Percentiles rank a stretch among this genome's conserved stretches.
Evolutionary conservation across 2,888 invertebrate genomes (phyloP).

Genomic region (Boloria euphrosyne): DNA sequence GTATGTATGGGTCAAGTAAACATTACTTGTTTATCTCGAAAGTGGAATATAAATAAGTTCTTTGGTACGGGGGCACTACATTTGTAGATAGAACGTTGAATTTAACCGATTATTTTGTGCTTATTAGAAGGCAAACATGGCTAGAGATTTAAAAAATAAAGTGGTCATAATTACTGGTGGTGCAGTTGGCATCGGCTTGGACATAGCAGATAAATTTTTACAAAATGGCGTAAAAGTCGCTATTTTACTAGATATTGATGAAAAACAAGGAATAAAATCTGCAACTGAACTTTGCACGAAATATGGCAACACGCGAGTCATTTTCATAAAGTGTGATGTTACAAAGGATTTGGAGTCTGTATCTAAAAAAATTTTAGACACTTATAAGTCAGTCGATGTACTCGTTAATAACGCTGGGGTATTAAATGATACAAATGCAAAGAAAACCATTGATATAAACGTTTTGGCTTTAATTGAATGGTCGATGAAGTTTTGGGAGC

Average conservation of each 20-base stretch:
- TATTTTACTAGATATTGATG: conserved; percentile 56
- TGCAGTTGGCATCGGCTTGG: conserved; percentile 77
- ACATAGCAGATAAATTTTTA: conserved; percentile 68
- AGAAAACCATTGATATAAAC: conserved; percentile 62
- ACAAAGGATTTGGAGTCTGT: conserved; percentile 67
- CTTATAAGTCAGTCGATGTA: conserved; percentile 65
- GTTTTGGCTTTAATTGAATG: conserved; percentile 58
- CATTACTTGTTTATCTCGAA: too few relatives aligned
- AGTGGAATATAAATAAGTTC: too few relatives aligned
- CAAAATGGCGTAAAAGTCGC: conserved; percentile 55
- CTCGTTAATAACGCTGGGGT: conserved; percentile 74
- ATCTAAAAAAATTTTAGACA: conserved; percentile 54
- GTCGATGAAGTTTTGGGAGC: conserved; percentile 79
- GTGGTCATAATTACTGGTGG: conserved; percentile 74
- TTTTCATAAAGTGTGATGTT: conserved; percentile 79
- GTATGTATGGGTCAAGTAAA: too few relatives aligned
- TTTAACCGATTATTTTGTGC: not conserved
- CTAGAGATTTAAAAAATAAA: conserved; percentile 43
- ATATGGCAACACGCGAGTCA: conserved; percentile 68
- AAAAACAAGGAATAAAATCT: conserved; percentile 59
- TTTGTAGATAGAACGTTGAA: too few relatives aligned
- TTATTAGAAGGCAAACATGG: conserved; percentile 31
- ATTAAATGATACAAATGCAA: conserved; percentile 47
- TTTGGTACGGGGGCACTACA: too few relatives aligned
- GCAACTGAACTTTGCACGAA: conserved; percentile 64